Conservation (phyloP, 2,113 vertebrate genomes). For the Petrocephalus microphthalmus region DNA sequence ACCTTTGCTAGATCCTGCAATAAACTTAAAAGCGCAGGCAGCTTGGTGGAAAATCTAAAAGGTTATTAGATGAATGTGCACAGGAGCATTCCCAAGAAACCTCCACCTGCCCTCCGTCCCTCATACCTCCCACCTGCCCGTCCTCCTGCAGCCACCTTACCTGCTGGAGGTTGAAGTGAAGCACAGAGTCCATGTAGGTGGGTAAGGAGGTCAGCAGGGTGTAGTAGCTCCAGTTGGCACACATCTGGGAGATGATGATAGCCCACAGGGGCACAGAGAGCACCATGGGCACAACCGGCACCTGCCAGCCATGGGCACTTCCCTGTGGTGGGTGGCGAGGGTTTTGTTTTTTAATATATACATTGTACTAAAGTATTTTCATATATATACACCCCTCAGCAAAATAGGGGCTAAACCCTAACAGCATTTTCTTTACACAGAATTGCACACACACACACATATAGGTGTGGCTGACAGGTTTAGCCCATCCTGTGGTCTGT, state of each 20-base stretch:
- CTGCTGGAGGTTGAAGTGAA: conserved; percentile 66
- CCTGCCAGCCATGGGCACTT: conserved; percentile 50
- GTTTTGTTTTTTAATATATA: too few species aligned
- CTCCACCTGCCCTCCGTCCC: too few species aligned
- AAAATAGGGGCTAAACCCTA: too few species aligned
- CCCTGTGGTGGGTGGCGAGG: conserved; percentile 44
- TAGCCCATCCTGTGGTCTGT: too few species aligned
- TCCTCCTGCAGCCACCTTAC: conserved; percentile 33
- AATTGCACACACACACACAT: too few species aligned
- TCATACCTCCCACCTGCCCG: background rate
- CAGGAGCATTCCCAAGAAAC: background rate
- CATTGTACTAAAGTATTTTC: background rate
- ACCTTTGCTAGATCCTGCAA: background rate
- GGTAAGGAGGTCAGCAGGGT: conserved; percentile 63
- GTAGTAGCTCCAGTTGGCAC: conserved; percentile 63
- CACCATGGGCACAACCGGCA: conserved; percentile 61
- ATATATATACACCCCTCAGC: too few species aligned
- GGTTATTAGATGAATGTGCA: background rate
- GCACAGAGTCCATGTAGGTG: conserved; percentile 64
- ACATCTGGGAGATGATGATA: conserved; percentile 61
- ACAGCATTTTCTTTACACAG: too few species aligned
- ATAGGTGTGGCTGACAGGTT: too few species aligned
- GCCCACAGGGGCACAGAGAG: conserved; percentile 68
- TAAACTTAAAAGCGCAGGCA: background rate
- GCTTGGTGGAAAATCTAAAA: background rate